These are phyloP conservation scores for Athalia rosae DNA, from an alignment of 2,888 invertebrate genomes.

Conservation along the genomic window DNA sequence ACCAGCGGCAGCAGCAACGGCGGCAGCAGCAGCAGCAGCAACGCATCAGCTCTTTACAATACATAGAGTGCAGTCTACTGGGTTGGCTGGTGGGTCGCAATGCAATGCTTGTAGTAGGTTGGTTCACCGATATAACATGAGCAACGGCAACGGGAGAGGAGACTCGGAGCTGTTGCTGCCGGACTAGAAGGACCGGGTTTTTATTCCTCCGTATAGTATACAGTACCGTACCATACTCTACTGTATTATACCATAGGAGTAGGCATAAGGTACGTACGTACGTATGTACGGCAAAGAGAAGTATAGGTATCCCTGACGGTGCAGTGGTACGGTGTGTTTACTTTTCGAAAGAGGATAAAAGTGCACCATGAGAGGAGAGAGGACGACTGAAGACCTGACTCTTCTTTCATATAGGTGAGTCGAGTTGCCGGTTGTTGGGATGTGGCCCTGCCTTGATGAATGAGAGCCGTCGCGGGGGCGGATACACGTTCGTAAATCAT, in stretches of 20 bases:
- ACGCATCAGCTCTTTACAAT: too few relatives aligned
- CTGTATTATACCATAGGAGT: background rate
- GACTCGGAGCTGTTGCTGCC: background rate
- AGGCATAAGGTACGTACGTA: background rate
- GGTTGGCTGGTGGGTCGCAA: too few relatives aligned
- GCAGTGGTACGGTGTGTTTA: constrained; percentile 14
- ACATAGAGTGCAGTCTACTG: too few relatives aligned
- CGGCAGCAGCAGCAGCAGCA: too few relatives aligned
- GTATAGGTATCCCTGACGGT: too few relatives aligned
- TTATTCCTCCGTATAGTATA: background rate
- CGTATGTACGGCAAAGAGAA: background rate
- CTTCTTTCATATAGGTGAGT: too few relatives aligned
- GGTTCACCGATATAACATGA: too few relatives aligned
- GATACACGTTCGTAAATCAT: constrained; percentile 44
- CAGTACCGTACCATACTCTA: background rate
- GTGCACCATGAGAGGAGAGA: background rate
- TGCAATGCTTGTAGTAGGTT: too few relatives aligned
- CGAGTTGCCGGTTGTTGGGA: background rate
- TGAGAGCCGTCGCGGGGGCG: constrained; percentile 43
- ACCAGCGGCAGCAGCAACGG: too few relatives aligned
- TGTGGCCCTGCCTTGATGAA: constrained; percentile 25
- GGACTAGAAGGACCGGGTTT: constrained; percentile 22
- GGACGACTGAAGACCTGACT: too few relatives aligned
- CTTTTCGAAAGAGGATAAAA: constrained; percentile 32
- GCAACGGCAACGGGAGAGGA: too few relatives aligned